Evolutionary conservation across 2,797 vertebrate species (phyloP), one percentile per base, ranked within the genome.

Genomic region (Danio tinwini): DNA sequence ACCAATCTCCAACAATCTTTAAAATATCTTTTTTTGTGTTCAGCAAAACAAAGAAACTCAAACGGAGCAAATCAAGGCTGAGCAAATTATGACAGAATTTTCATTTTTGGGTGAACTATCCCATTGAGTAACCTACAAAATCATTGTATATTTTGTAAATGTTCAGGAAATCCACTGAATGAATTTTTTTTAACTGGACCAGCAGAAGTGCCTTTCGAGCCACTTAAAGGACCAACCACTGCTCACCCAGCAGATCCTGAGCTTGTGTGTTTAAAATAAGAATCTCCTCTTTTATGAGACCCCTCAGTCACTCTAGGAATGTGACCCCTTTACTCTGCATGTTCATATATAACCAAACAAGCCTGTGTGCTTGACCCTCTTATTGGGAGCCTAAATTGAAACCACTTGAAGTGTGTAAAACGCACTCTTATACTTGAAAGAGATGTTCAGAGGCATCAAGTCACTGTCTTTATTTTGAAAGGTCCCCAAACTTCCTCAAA

Each of bases 241-340:
- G 52, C 13, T 61, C 55, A 14, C 16, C 17, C 42, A 12, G 44
- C 21, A 29, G 14, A 69, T 61, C 29, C 40, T 44, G 47, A 49
- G 45, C 76, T 80, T 87, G 87, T 88, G 82, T 88, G 90, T 91
- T 93, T 89, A 80, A 84, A 91, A 90, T 91, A 86, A 87, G 83
- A 69, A 44, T 44, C 10, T 13, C 56, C 74, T 85, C 75, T 82
- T 88, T 88, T 83, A 83, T 74, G n/a, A 83, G 86, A 89, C 82
- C 80, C n/a, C 39, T 56, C 82, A 63, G 87, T 49, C 49, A 87
- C 83, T 73, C 77, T 73, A 90, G 88, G 92, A 93, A 93, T 93
- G 90, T 91, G 90, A 93, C 92, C 91, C 88, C 81, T 84, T 79
- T 82, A 70, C 82, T 82, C 13, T 8, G 80, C 74, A 78, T 82